Evolutionary conservation across 2,888 invertebrate species (phyloP), one percentile per base, ranked within the genome.

Genomic region (Lissonota sp.): DNA sequence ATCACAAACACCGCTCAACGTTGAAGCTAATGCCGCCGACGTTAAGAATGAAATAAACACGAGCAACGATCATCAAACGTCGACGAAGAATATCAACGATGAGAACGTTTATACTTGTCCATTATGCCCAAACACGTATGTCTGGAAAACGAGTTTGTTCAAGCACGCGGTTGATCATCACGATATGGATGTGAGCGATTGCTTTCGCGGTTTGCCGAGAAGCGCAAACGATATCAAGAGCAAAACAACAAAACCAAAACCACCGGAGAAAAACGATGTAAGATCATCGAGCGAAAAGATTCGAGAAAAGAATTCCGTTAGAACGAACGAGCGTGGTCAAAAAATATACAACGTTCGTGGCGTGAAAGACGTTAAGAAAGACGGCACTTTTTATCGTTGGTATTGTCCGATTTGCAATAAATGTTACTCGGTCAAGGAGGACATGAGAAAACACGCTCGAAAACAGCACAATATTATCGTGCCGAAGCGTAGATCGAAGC

Each of bases 111-210:
- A 40, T 12, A 5, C 37, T 0, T 64, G 73, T 46, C 64, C 64
- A 7, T 7, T 71, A 5, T 73, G 72, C 6, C 1, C 5, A 5
- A 53, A 44, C 39, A 6, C 8, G 1, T 73, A 55, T 12, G 8
- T 6, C 14, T 57, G 44, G 16, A 55, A 57, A 39, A 3, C 12
- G 8, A 73, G 57, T 40, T 7, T 76, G 14, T 44, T 12, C 3
- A 57, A 8, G 4, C 80, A 80, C 57, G 40, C 62, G 5, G 5
- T 16, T 0, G 37, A 39, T 1, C 14, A 6, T 42, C 80, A 80
- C 44, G 14, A 40, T 4, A 42, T 37, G 6, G 64, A 57, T 4
- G 6, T 73, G 14, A 53, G 44, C 26, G 44, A 44, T 1, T 10
- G 10, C 49, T 5, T 49, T n/a, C n/a, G 49, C 12, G 39, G 55